These are phyloP conservation scores for Dermatemys mawii DNA, from an alignment of 2,113 vertebrate species.

Conservation along the genomic window DNA sequence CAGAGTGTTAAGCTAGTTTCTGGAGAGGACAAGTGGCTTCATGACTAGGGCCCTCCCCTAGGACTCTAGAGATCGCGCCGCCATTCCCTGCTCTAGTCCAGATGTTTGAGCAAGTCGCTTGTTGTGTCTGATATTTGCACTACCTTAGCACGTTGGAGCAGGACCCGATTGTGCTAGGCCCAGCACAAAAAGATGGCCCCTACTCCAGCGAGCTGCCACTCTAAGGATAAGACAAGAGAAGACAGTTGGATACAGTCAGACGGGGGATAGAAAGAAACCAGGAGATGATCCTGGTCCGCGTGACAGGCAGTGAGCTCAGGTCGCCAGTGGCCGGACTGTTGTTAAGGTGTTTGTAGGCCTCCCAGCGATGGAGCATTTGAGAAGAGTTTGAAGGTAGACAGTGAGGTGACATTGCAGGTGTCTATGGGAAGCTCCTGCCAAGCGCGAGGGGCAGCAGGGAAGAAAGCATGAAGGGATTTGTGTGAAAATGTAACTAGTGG, in stretches of 20 bases:
- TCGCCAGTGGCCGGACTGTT: not conserved
- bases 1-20: not conserved
- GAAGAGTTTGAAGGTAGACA: not conserved
- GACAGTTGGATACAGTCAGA: not conserved
- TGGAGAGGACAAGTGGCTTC: not conserved
- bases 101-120: not conserved
- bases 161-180: not conserved
- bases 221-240: not conserved
- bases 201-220: not conserved
- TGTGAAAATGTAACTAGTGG: not conserved
- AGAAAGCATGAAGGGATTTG: not conserved
- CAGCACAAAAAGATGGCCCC: not conserved
- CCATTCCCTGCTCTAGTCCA: not conserved
- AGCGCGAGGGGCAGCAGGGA: not conserved
- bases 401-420: not conserved
- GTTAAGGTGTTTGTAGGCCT: not conserved
- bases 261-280: not conserved
- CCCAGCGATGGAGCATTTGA: not conserved
- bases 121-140: not conserved
- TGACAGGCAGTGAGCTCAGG: not conserved
- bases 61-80: not conserved
- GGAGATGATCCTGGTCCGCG: not conserved
- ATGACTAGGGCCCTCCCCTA: not conserved
- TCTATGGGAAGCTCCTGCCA: not conserved
- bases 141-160: not conserved